Conservation (phyloP, 1,140 invertebrate genomes). For the Zaprionus ornatus region DNA sequence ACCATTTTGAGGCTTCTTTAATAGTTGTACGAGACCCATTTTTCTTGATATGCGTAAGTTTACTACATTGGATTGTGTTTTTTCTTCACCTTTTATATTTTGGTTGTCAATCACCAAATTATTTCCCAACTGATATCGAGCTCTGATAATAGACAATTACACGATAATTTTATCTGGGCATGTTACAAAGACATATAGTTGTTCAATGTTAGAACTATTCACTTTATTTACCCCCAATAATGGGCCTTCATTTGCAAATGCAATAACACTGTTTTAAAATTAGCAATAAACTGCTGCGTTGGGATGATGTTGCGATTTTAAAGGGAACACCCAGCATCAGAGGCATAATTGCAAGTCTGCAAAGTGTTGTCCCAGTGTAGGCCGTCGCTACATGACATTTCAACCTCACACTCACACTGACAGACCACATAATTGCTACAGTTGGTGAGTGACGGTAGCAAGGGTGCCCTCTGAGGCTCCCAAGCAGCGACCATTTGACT, state of each 20-base stretch:
- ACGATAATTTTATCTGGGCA: conserved; percentile 9
- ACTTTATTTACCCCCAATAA: background rate
- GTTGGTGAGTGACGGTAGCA: conserved; percentile 36
- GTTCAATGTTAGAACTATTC: background rate
- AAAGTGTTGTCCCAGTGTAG: conserved; percentile 46
- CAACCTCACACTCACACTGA: conserved; percentile 67
- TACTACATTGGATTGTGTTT: conserved; percentile 11
- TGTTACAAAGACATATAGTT: background rate
- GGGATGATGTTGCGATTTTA: conserved; percentile 7
- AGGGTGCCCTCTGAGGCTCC: conserved; percentile 32
- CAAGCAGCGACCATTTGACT: conserved; percentile 56
- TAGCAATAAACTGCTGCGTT: background rate
- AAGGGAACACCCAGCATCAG: conserved; percentile 31
- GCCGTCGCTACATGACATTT: conserved; percentile 35
- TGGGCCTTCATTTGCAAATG: background rate
- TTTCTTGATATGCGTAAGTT: background rate
- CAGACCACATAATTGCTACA: conserved; percentile 51
- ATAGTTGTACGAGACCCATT: conserved; percentile 14
- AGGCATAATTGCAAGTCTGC: conserved; percentile 45
- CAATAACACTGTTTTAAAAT: background rate
- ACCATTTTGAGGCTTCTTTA: conserved; percentile 14
- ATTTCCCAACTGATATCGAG: conserved; percentile 15
- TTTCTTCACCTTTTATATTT: conserved; percentile 21
- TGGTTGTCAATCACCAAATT: conserved; percentile 23
- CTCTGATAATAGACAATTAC: conserved; percentile 20